Conservation (phyloP, 2,888 invertebrate genomes). For the Pandemis corylana region DNA sequence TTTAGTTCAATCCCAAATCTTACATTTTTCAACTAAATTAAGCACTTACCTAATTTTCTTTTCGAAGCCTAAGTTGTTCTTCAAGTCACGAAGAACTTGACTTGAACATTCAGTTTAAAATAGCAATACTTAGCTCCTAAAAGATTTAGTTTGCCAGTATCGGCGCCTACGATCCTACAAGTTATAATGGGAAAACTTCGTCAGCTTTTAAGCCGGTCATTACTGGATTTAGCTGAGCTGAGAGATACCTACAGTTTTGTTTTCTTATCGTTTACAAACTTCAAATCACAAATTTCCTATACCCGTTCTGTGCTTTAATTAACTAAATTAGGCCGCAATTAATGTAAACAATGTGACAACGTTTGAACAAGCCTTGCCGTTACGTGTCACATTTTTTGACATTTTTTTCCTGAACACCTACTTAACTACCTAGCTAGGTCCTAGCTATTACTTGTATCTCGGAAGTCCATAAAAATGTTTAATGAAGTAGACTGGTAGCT, state of each 20-base stretch:
- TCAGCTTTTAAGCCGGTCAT: slow-evolving; percentile 37
- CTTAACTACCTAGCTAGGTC: too few species aligned
- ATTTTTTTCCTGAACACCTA: too few species aligned
- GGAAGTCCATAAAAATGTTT: too few species aligned
- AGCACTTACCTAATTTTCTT: too few species aligned
- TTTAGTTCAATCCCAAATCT: too few species aligned
- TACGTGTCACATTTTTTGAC: too few species aligned
- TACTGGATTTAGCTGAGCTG: slow-evolving; percentile 26
- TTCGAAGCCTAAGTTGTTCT: not conserved
- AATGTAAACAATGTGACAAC: not conserved
- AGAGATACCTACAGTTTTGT: slow-evolving; percentile 1
- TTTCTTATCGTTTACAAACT: slow-evolving; percentile 19
- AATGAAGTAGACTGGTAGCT: too few species aligned
- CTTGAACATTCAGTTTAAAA: slow-evolving; percentile 29
- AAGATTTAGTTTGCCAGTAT: slow-evolving; percentile 36
- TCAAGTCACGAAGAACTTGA: not conserved
- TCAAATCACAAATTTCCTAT: not conserved
- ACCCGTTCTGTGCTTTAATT: too few species aligned
- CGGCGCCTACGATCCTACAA: slow-evolving; percentile 39
- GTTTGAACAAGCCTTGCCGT: too few species aligned
- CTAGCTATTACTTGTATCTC: too few species aligned
- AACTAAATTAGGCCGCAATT: too few species aligned
- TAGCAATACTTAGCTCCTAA: slow-evolving; percentile 34
- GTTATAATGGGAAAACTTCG: slow-evolving; percentile 45
- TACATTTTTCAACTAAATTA: too few species aligned